Evolutionary conservation across 2,113 vertebrate genomes (phyloP).

Genomic region (Dromiciops gliroides): DNA sequence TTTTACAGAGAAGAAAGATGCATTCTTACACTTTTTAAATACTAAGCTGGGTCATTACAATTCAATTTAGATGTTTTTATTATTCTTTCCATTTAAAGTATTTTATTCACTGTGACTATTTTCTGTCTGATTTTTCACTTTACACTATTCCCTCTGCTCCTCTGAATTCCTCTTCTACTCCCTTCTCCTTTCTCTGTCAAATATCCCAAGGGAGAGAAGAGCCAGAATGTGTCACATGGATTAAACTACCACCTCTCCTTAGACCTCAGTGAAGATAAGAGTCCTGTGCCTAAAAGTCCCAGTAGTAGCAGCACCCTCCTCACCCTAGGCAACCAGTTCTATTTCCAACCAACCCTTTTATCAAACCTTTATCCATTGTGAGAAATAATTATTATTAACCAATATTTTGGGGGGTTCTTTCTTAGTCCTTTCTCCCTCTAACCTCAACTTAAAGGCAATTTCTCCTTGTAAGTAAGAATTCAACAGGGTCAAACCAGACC

Average conservation of each 20-base stretch:
- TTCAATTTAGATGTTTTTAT: neutral
- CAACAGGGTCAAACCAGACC: too few relatives aligned
- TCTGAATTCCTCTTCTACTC: neutral
- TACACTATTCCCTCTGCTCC: neutral
- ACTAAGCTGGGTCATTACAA: neutral
- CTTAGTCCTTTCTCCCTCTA: too few relatives aligned
- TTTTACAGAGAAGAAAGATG: neutral
- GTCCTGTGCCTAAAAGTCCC: neutral
- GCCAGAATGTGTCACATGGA: neutral
- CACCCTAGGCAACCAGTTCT: neutral
- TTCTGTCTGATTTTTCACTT: neutral
- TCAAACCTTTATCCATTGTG: neutral
- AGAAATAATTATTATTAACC: too few relatives aligned
- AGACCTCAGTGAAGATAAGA: neutral
- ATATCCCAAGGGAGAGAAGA: neutral
- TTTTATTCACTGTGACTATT: neutral
- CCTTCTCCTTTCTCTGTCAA: neutral
- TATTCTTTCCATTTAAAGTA: neutral
- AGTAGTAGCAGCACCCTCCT: neutral
- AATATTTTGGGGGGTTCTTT: too few relatives aligned
- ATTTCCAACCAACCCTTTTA: neutral
- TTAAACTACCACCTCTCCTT: neutral
- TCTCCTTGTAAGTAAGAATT: too few relatives aligned
- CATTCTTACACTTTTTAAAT: neutral
- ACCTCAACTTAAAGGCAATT: too few relatives aligned